Conservation (phyloP, 53 echinoderm and acorn worm species). For the Antedon mediterranea region DNA sequence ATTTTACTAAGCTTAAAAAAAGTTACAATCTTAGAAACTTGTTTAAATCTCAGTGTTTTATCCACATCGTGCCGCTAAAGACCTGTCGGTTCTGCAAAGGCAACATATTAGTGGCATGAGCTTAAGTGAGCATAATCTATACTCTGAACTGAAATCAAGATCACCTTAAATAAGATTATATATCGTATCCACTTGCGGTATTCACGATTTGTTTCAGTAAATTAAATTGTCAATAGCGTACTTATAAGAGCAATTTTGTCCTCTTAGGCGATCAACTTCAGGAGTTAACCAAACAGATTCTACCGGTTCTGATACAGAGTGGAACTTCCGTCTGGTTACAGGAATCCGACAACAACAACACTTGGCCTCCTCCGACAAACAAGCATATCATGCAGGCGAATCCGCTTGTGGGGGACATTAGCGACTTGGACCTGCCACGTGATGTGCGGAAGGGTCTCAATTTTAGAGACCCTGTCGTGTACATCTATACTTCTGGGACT, state of each 20-base stretch:
- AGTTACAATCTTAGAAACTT: no score
- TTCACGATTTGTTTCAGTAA: no score
- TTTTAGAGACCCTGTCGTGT: constrained; percentile 50
- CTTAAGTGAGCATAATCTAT: no score
- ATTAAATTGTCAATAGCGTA: background rate
- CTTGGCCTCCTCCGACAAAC: constrained; percentile 24
- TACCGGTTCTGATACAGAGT: constrained; percentile 28
- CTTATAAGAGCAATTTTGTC: background rate
- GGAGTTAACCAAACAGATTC: constrained; percentile 40
- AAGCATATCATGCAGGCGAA: constrained; percentile 4
- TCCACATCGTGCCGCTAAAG: no score
- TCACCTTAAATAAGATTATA: no score
- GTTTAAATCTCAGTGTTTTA: no score
- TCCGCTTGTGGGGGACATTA: constrained; percentile 11
- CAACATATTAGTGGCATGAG: no score
- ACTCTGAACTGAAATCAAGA: no score
- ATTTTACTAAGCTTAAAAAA: no score
- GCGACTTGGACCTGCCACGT: constrained; percentile 36
- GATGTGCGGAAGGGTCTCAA: constrained; percentile 52
- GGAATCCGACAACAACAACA: constrained; percentile 15
- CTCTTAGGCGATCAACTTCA: constrained; percentile 20
- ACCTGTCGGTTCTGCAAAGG: no score
- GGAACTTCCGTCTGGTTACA: constrained; percentile 41
- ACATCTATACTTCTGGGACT: constrained; percentile 92
- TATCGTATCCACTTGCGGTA: no score